Percentiles rank a stretch among this genome's conserved stretches.
Conservation (phyloP, 2,797 vertebrate genomes). For the Sciurus vulgaris region DNA sequence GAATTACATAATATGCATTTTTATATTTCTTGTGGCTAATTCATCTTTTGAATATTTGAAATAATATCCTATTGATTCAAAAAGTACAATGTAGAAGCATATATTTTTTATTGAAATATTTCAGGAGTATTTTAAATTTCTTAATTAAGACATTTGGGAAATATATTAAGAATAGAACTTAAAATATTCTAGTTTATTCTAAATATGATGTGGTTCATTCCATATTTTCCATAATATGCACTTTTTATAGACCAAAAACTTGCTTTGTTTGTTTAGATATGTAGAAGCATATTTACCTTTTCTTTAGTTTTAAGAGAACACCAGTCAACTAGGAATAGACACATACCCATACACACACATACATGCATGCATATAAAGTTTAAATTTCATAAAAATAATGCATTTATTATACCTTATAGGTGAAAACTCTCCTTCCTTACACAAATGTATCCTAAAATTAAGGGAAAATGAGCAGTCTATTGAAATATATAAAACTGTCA, state of each 20-base stretch:
- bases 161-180: background rate
- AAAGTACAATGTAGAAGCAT: background rate
- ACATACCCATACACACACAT: background rate
- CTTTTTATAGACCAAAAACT: background rate
- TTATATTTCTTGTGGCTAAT: background rate
- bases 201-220: background rate
- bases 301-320: background rate
- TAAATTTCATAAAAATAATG: background rate
- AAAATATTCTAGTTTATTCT: background rate
- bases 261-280: background rate
- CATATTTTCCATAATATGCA: background rate
- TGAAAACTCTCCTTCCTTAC: background rate
- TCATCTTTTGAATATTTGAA: background rate
- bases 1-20: background rate
- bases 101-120: background rate
- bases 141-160: background rate
- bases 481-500: background rate
- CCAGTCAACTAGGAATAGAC: background rate
- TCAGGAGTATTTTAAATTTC: background rate
- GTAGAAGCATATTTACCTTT: too few relatives aligned
- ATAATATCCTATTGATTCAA: background rate
- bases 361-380: rapidly evolving
- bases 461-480: background rate
- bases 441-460: background rate
- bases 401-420: background rate